phyloP scores from a whole-genome alignment of 2,113 vertebrate species.

The Archocentrus centrarchus region DNA sequence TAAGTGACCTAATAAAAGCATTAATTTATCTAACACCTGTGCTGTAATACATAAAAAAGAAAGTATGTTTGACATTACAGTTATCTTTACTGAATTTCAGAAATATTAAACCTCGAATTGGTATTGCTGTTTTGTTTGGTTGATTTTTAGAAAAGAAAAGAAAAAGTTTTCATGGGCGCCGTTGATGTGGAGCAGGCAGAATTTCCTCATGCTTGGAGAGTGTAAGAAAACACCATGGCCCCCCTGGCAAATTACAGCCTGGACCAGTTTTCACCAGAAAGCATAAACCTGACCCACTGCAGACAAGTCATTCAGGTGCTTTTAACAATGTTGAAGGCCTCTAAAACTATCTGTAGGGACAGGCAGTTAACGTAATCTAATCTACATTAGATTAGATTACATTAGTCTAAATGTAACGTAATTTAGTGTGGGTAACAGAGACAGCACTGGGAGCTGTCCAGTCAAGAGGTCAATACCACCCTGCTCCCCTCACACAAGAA shows the following conservation, averaged over 20 bases:
- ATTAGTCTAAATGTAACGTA: too few relatives aligned
- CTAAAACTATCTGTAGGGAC: not conserved
- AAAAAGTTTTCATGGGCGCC: constrained; percentile 15
- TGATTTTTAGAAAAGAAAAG: not conserved
- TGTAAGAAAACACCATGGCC: not conserved
- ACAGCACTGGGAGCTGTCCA: too few relatives aligned
- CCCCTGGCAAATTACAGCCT: not conserved
- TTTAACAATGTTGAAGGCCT: too few relatives aligned
- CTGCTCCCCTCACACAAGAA: too few relatives aligned
- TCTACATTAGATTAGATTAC: not conserved
- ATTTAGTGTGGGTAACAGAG: too few relatives aligned
- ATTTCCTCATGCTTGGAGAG: constrained; percentile 25
- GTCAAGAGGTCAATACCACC: too few relatives aligned
- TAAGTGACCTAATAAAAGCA: not conserved
- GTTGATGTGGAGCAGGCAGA: not conserved
- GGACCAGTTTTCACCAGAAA: not conserved
- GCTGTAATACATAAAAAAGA: not conserved
- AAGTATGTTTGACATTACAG: not conserved
- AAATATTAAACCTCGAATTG: not conserved
- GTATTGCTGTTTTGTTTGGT: not conserved
- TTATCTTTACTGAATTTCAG: not conserved
- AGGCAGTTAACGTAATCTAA: not conserved
- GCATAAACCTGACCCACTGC: not conserved
- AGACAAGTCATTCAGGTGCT: not conserved
- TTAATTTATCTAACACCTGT: not conserved